Conservation (phyloP, 1,140 invertebrate genomes). For the Drosophila burlai region DNA sequence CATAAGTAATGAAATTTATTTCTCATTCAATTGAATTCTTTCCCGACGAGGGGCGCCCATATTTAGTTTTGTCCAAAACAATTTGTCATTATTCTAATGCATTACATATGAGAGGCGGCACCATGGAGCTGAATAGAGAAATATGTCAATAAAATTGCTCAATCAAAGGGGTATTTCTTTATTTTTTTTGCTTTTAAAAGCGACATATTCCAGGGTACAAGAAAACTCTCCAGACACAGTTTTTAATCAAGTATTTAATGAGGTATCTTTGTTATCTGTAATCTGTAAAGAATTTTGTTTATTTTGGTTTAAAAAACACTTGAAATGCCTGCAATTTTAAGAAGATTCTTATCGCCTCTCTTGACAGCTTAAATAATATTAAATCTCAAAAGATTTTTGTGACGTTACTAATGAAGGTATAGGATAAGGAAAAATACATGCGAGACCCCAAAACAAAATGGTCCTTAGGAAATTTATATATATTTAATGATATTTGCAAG, state of each 20-base stretch:
- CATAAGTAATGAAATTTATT: constrained; percentile 67
- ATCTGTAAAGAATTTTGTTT: constrained; percentile 6
- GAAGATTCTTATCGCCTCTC: neutral
- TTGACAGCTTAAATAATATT: neutral
- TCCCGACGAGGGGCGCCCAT: constrained; percentile 22
- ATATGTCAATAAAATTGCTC: neutral
- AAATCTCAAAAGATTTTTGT: neutral
- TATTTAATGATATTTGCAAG: neutral
- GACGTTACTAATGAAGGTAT: neutral
- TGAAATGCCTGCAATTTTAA: neutral
- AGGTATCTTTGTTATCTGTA: constrained; percentile 3
- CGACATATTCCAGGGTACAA: neutral
- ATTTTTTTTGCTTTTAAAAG: neutral
- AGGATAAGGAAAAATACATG: neutral
- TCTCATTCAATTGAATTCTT: constrained; percentile 69
- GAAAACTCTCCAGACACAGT: neutral
- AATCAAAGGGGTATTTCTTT: neutral
- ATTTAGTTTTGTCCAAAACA: constrained; percentile 36
- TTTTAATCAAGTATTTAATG: neutral
- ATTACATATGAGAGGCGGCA: constrained; percentile 10
- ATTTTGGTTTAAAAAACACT: constrained; percentile 8
- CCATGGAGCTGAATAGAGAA: neutral
- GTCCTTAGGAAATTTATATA: no score
- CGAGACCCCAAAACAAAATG: no score
- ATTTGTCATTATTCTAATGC: constrained; percentile 50